phyloP scores from a whole-genome alignment of 2,888 invertebrate species.

The Hoplodrina blanda region DNA sequence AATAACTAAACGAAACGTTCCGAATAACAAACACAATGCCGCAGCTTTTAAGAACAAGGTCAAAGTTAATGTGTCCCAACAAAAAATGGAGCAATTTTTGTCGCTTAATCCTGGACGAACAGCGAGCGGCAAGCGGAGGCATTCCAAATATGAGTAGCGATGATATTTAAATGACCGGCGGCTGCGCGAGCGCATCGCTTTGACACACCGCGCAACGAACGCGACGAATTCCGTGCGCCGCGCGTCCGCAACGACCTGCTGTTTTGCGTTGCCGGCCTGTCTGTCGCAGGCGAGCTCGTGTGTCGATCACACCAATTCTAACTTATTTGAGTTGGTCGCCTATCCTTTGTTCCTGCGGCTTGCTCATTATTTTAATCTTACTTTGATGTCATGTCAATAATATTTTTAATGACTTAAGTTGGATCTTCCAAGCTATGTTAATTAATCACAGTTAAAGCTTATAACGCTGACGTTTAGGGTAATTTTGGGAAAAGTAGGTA shows the following conservation, averaged over 20 bases:
- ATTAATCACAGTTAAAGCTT: background rate
- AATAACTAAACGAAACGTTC: slow-evolving; percentile 23
- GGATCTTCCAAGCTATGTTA: too few species aligned
- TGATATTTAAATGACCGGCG: slow-evolving; percentile 78
- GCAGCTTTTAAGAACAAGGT: slow-evolving; percentile 55
- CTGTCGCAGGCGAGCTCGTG: slow-evolving; percentile 29
- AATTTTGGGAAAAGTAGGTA: background rate
- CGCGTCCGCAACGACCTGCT: slow-evolving; percentile 41
- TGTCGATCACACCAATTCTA: slow-evolving; percentile 39
- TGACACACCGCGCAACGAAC: slow-evolving; percentile 61
- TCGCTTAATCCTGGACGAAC: slow-evolving; percentile 72
- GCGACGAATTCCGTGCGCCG: slow-evolving; percentile 55
- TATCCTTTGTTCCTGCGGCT: slow-evolving; percentile 14
- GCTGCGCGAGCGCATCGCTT: slow-evolving; percentile 63
- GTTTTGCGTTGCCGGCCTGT: slow-evolving; percentile 56
- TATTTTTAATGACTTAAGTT: background rate
- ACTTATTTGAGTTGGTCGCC: slow-evolving; percentile 31
- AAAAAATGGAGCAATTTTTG: slow-evolving; percentile 77
- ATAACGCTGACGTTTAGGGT: background rate
- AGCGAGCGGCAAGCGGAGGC: slow-evolving; percentile 56
- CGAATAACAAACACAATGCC: slow-evolving; percentile 35
- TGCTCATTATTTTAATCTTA: slow-evolving; percentile 3
- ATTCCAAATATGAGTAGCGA: slow-evolving; percentile 72
- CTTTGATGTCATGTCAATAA: background rate
- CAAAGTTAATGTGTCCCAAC: slow-evolving; percentile 56